Base-by-base conservation (phyloP, 2,888 invertebrate genomes). In the Drosophila paranaensis region DNA sequence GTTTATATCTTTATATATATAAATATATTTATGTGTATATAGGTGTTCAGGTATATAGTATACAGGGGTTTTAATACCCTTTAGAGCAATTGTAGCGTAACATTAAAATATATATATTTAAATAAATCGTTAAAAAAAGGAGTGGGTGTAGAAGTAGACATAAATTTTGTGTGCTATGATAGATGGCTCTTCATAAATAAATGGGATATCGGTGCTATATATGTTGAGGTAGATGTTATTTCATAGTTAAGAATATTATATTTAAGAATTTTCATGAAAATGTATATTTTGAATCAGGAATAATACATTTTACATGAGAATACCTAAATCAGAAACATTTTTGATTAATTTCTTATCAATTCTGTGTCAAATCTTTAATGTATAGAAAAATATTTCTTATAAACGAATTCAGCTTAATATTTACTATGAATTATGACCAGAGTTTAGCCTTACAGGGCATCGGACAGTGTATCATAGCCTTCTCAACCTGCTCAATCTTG, bases 1-100 rank as follows among this genome's bases (percentile, higher is more conserved):
- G 54, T 61, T 73, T 73, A 62, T 66, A 57, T 60, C 39, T 60
- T 16, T 46, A 42, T 50, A 53, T 27, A 55, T 39, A 25, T 14
- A 25, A 9, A 1, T 25, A 16, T 20, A 14, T 37, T 14, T 37
- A 5, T 35, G 13, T 51, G 20, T 35, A 51, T 35, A 9, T 20
- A 57, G 25, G 40, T 45, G 14, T 46, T 8, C 13, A 37, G 40
- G 25, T 45, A 50, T 30, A n/a, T 20, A 33, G 16, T 46, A 43
- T 42, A 27, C 14, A 25, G 43, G 5, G n/a, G 25, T 35, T 51
- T 40, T 43, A 25, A 65, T 61, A 71, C 60, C 43, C 57, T 40
- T 33, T 46, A 20, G 1, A 16, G 3, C 30, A 50, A 33, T 50
- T 50, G 33, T 13, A 16, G n/a, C 16, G 50, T 16, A 50, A 33